Base-by-base conservation (phyloP, 1,140 invertebrate genomes). In the Archegozetes longisetosus region DNA sequence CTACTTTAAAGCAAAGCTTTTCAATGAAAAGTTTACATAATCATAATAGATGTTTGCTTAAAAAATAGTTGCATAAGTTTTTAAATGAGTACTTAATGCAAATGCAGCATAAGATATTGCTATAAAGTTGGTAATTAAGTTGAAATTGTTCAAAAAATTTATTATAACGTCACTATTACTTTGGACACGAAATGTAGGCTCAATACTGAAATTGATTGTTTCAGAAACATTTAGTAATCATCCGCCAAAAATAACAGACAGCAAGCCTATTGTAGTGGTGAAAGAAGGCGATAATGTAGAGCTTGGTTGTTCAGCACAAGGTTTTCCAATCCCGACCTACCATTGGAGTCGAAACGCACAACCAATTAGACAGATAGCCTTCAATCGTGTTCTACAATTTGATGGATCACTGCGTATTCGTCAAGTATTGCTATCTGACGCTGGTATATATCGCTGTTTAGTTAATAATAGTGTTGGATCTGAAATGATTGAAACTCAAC, bases 261-360 rank as follows among this genome's bases (percentile, higher is more conserved):
- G 53, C 17, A 58, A 63, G 20, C 40, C 64, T 22, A 59, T 63
- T 1, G 61, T 73, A 22, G 67, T 61, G 25, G 67, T 67, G 6
- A 64, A 62, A 26, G 66, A 70, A 50, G 69, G 71, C 1, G 63
- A 69, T 6, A 65, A 63, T 1, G 64, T 67, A 1, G 71, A 73
- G 61, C 56, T 75, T 2, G 69, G 70, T 6, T 62, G 61, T 24
- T 12, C 46, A 23, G 55, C 55, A 12, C 55, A 58, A 20, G 61
- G 61, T n/a, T 29, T 51, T 57, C 61, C 61, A 23, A 9, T 28
- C 22, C 48, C 55, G 3, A 57, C 27, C 17, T 53, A 52, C 27
- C 32, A 22, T 20, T 62, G 54, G 54, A 75, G 72, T 64, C 12
- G 47, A 20, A 55, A 55, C 46, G 2, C 32, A 3, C 27, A 55